Percentiles rank a stretch among this genome's conserved stretches.
Evolutionary conservation across 2,113 vertebrate genomes (phyloP).

Genomic region (Cyphomyrus discorhynchus): DNA sequence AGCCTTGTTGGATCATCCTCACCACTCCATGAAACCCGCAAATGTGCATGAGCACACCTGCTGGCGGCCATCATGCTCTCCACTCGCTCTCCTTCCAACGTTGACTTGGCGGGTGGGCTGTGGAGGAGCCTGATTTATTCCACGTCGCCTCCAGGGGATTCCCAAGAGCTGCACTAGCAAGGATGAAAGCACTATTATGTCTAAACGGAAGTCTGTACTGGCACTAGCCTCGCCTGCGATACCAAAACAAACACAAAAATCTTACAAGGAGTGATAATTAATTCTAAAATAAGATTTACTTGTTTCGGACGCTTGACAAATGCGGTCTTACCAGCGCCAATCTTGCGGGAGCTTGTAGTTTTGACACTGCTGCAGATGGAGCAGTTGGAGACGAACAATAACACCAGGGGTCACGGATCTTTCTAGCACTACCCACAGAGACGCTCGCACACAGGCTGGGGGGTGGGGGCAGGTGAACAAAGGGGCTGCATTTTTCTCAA

Average conservation of each 20-base stretch:
- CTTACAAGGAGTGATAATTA: background rate
- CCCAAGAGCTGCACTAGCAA: background rate
- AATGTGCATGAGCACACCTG: background rate
- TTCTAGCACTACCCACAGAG: too few species aligned
- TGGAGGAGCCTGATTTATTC: background rate
- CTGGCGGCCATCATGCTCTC: background rate
- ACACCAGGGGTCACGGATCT: background rate
- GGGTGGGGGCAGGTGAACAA: too few species aligned
- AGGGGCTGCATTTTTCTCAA: background rate
- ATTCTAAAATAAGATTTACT: background rate
- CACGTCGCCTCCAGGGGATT: background rate
- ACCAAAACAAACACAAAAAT: background rate
- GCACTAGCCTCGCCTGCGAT: too few species aligned
- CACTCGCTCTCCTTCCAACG: background rate
- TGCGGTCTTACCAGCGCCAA: background rate
- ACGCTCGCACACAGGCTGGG: too few species aligned
- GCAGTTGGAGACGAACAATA: too few species aligned
- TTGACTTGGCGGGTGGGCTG: background rate
- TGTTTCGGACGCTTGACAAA: background rate
- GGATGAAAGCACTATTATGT: background rate
- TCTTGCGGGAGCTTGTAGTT: background rate
- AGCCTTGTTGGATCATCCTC: background rate
- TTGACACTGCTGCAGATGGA: background rate
- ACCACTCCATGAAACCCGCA: background rate
- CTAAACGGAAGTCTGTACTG: background rate